Base-by-base conservation (phyloP, 2,888 invertebrate species). In the Drosophila meridionalis region DNA sequence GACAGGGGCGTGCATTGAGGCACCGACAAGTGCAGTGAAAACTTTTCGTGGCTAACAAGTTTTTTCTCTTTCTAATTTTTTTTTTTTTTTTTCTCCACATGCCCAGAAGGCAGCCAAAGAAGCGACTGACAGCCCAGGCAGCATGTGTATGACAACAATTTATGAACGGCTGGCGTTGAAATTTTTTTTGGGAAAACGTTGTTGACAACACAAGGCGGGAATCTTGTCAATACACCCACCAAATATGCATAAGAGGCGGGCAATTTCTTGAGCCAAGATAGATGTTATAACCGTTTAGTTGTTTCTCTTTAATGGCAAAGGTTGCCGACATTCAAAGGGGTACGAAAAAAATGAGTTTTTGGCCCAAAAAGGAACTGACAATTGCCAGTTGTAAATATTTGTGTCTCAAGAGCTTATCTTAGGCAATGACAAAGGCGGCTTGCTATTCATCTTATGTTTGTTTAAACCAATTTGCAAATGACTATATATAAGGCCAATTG, bases 11-110 rank as follows among this genome's bases (percentile, higher is more conserved):
- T 69, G 76, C 82, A 76, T 80, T 78, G 80, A 63, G 70, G 65
- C 80, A 86, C 50, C 74, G 74, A 83, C 87, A 87, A 85, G 85
- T 85, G 85, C 87, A 81, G 85, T 83, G 84, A 87, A 85, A 85
- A 85, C 84, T 76, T 70, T 82, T 77, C 61, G 69, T 77, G 50
- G 52, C 74, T 73, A 83, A 85, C 86, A 78, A 82, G 83, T 84
- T 84, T 83, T 73, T 61, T 32, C 42, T 26, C 55, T 59, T 61
- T 38, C 53, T 43, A 61, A 36, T 55, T 20, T 56, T n/a, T 55
- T 50, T 53, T n/a, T 42, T 36, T 58, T 45, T 42, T 36, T 58
- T 45, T 47, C 55, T 59, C 40, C 57, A 42, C 59, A 45, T 62
- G 52, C 48, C 58, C 47, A 55, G 61, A 55, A 62, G 61, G 53